phyloP scores from a whole-genome alignment of 2,888 invertebrate species.

The Eulithis testata region DNA sequence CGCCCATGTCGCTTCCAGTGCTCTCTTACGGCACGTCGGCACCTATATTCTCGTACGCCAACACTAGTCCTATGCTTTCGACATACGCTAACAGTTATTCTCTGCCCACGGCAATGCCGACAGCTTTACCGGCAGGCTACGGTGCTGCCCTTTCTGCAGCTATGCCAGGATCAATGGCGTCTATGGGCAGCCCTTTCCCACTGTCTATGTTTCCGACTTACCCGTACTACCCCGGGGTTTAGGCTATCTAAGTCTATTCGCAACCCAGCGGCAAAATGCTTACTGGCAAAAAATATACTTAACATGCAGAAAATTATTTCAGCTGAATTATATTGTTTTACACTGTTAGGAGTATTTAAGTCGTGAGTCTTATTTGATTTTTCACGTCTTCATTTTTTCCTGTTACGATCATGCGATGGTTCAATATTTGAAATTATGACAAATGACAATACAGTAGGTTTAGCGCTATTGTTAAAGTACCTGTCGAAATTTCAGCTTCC shows the following conservation, averaged over 20 bases:
- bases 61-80: constrained; percentile 65
- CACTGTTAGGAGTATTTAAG: neutral
- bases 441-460: constrained; percentile 22
- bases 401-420: constrained; percentile 3
- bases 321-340: neutral
- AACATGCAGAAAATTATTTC: neutral
- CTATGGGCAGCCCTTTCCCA: constrained; percentile 54
- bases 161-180: constrained; percentile 56
- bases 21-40: constrained; percentile 80
- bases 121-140: constrained; percentile 68
- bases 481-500: constrained; percentile 22
- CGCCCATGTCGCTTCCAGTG: constrained; percentile 74
- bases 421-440: constrained; percentile 10
- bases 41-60: constrained; percentile 77
- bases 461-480: constrained; percentile 29
- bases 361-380: neutral
- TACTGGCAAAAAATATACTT: constrained; percentile 4
- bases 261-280: neutral
- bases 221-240: constrained; percentile 51
- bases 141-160: constrained; percentile 64
- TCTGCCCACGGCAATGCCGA: constrained; percentile 59
- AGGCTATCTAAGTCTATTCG: constrained; percentile 1
- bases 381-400: neutral
- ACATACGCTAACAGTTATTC: constrained; percentile 60
- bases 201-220: constrained; percentile 74